These are phyloP conservation scores for Cephus spinipes DNA, from an alignment of 2,888 invertebrate genomes.

Conservation along the genomic window DNA sequence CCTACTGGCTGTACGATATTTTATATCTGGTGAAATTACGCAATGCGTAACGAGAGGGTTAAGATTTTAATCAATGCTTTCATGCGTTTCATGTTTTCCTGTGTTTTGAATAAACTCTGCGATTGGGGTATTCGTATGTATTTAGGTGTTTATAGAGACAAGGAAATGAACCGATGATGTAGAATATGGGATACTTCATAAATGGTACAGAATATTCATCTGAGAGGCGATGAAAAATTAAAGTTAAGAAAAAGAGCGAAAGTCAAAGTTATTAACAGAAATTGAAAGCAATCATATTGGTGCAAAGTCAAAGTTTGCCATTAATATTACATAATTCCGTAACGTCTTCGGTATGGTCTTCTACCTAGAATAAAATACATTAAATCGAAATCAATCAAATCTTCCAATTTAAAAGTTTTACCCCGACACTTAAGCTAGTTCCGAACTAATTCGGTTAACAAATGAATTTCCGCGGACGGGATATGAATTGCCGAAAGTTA, in stretches of 20 bases:
- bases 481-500: neutral
- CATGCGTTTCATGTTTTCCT: neutral
- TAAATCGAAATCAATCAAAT: constrained; percentile 31
- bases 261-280: neutral
- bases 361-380: constrained; percentile 4
- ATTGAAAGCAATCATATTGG: neutral
- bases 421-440: constrained; percentile 30
- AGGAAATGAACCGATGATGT: neutral
- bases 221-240: neutral
- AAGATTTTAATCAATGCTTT: neutral
- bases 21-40: neutral
- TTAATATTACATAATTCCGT: neutral
- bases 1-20: neutral
- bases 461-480: neutral
- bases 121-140: neutral
- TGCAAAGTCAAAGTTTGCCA: neutral
- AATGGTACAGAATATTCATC: neutral
- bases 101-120: neutral
- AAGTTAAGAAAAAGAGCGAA: neutral
- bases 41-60: neutral
- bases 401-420: constrained; percentile 38
- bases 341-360: neutral
- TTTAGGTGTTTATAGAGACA: neutral
- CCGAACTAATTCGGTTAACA: constrained; percentile 11
- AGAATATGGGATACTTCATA: neutral